Evolutionary conservation across 1,140 invertebrate species (phyloP).

Genomic region (Calosoma granatense): DNA sequence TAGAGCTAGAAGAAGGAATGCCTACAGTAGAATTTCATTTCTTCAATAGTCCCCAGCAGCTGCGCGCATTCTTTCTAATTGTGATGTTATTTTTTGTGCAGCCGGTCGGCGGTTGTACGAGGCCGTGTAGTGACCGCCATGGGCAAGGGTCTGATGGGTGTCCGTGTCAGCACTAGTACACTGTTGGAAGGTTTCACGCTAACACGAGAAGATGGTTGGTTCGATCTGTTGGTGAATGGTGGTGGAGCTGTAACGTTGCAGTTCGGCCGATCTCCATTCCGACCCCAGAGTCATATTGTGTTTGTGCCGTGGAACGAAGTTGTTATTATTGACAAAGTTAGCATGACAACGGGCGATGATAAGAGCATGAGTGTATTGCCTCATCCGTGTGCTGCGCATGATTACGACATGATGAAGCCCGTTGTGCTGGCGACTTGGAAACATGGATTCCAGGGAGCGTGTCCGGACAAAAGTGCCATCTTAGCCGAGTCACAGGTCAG

Average conservation of each 20-base stretch:
- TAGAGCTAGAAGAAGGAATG: background rate
- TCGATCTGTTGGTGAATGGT: constrained; percentile 94
- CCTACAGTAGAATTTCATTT: background rate
- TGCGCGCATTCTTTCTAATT: background rate
- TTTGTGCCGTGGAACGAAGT: constrained; percentile 96
- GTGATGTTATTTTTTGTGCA: constrained; percentile 37
- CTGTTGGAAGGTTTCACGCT: constrained; percentile 88
- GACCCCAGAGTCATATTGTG: constrained; percentile 79
- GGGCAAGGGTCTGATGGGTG: constrained; percentile 86
- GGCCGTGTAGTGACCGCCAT: constrained; percentile 84
- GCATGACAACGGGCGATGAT: constrained; percentile 77
- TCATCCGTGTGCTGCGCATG: constrained; percentile 77
- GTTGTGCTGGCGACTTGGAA: constrained; percentile 93
- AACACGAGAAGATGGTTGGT: constrained; percentile 85
- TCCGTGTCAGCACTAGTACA: constrained; percentile 84
- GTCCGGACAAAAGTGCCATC: constrained; percentile 84
- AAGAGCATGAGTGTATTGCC: constrained; percentile 48
- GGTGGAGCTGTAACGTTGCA: constrained; percentile 90
- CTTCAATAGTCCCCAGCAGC: background rate
- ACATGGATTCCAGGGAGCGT: constrained; percentile 90
- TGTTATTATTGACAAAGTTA: constrained; percentile 79
- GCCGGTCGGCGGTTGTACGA: constrained; percentile 91
- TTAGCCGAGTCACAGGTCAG: constrained; percentile 83
- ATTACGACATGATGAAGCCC: constrained; percentile 90
- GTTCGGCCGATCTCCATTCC: constrained; percentile 88